A percentile compares a stretch with the other conserved stretches of the same genome.
phyloP scores from a whole-genome alignment of 2,797 vertebrate genomes.

The Taeniopygia guttata region DNA sequence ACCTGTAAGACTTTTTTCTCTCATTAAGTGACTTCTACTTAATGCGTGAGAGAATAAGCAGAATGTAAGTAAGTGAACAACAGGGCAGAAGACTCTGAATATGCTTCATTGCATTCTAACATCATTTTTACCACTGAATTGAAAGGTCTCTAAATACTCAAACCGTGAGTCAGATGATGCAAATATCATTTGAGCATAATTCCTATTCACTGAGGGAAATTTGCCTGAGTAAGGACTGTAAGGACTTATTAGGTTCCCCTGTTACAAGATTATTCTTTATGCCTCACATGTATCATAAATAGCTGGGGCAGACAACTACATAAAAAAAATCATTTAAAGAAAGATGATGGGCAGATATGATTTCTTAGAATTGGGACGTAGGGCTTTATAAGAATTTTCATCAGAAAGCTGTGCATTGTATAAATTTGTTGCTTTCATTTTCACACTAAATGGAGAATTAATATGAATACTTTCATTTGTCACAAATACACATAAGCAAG shows the following conservation, averaged over 20 bases:
- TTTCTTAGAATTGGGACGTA: neutral
- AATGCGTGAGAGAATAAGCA: neutral
- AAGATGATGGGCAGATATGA: neutral
- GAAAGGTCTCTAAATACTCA: neutral
- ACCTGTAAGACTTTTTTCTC: neutral
- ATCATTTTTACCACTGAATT: neutral
- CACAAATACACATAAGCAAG: constrained; percentile 27
- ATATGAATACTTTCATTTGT: constrained; percentile 50
- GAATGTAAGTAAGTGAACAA: neutral
- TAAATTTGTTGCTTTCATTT: constrained; percentile 42
- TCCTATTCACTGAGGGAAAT: constrained; percentile 22
- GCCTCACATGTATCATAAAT: neutral
- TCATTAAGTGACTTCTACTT: neutral
- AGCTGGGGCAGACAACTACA: constrained; percentile 12
- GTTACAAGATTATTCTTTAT: constrained; percentile 20
- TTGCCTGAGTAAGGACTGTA: neutral
- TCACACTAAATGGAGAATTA: constrained; percentile 58
- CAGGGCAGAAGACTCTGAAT: neutral
- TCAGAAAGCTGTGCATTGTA: constrained; percentile 24
- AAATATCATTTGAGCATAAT: constrained; percentile 33
- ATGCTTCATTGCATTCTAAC: neutral
- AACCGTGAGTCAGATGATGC: neutral
- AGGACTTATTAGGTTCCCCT: neutral
- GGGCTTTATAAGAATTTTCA: constrained; percentile 27
- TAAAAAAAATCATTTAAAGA: constrained; percentile 32